Evolutionary conservation across 1,140 invertebrate genomes (phyloP).

Genomic region (Cryptotermes secundus): DNA sequence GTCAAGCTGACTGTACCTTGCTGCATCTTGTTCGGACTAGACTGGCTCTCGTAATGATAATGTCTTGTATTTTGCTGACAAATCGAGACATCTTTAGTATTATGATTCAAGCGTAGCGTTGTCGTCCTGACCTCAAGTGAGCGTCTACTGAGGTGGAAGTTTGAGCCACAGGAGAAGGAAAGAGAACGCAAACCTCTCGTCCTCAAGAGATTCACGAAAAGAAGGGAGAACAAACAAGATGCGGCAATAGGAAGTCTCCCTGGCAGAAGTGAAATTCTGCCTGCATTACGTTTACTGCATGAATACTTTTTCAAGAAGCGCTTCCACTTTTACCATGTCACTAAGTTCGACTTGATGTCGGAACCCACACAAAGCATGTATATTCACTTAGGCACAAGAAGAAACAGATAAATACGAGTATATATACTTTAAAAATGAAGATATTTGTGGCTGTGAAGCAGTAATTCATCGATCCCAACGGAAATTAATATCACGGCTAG

Average conservation of each 20-base stretch:
- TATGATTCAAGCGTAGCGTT: neutral
- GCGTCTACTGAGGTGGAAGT: neutral
- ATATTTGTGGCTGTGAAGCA: too few relatives aligned
- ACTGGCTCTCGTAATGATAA: too few relatives aligned
- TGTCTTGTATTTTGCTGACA: too few relatives aligned
- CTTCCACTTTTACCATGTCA: neutral
- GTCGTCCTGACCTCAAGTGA: neutral
- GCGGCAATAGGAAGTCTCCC: neutral
- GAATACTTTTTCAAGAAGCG: neutral
- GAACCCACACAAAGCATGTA: neutral
- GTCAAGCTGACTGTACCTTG: too few relatives aligned
- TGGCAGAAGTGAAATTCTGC: neutral
- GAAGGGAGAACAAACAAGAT: neutral
- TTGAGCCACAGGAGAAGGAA: neutral
- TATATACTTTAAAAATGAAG: too few relatives aligned
- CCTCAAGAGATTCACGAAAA: neutral
- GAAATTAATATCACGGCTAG: too few relatives aligned
- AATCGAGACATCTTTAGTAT: neutral
- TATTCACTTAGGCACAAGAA: too few relatives aligned
- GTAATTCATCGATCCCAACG: too few relatives aligned
- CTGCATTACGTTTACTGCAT: neutral
- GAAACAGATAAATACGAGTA: too few relatives aligned
- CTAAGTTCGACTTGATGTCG: neutral
- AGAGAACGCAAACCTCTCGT: neutral
- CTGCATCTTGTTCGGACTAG: too few relatives aligned